Evolutionary conservation across 2,888 invertebrate species (phyloP), one percentile per base, ranked within the genome.

Genomic region (Nysson spinosus): DNA sequence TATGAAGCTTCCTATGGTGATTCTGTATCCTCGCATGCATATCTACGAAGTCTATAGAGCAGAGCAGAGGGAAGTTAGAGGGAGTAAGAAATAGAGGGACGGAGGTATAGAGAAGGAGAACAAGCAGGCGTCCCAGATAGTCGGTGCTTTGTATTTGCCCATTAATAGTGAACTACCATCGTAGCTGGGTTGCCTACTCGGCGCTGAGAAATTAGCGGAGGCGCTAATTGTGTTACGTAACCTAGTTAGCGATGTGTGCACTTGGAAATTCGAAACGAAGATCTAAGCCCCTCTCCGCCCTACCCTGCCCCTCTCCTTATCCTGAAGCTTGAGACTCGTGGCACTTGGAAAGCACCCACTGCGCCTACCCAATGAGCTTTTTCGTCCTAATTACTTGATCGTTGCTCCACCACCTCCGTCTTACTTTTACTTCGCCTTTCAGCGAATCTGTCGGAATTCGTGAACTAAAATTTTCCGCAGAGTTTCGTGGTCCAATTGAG

Each of bases 171-270:
- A 83, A 83, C 83, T 79, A 83, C 83, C 79, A 82, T 82, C 77
- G 78, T 68, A 72, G 75, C 75, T 39, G 71, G 50, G 79, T 74
- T 81, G 77, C 77, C 79, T 80, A 79, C 78, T 79, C 75, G 79
- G 74, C 77, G 75, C 80, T 80, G 82, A 84, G 84, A 83, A 84
- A 84, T 84, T 84, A 83, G 82, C 78, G 76, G 78, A 81, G 78
- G 82, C 81, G 83, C 83, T 83, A 84, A 84, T 84, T 84, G 81
- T 82, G 80, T 83, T 83, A 81, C 78, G 79, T 83, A 83, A 84
- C 83, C 83, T 75, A 81, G 83, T 84, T 82, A 82, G 72, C 65
- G 67, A 80, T 78, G 78, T 79, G 79, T 80, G 79, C 77, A 78
- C 79, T 80, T 72, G 78, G 80, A 78, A 79, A 79, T 80, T 79